Evolutionary conservation across 2,113 vertebrate genomes (phyloP).

Genomic region (Tachysurus fulvidraco): DNA sequence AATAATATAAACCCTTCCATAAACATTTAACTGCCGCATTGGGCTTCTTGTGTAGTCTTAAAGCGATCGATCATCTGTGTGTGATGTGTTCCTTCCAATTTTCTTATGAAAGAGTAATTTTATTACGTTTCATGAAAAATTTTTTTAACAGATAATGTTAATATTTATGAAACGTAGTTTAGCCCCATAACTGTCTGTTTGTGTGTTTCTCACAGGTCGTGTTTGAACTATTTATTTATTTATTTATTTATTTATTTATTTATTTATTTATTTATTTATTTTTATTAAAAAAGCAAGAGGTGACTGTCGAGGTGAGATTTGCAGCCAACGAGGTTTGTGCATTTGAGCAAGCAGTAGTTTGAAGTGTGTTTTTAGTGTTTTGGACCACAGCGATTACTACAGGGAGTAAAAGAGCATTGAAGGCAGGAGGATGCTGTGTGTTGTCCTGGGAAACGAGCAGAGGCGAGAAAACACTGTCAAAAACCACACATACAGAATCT

Average conservation of each 20-base stretch:
- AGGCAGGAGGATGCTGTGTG: neutral
- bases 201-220: neutral
- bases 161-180: neutral
- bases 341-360: neutral
- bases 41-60: neutral
- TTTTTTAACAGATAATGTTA: neutral
- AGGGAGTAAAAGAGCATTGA: neutral
- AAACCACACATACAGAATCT: constrained; percentile 9
- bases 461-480: neutral
- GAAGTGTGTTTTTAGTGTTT: neutral
- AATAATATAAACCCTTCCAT: neutral
- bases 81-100: neutral
- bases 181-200: neutral
- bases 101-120: neutral
- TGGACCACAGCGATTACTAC: neutral
- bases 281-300: too few relatives aligned
- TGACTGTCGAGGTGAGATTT: neutral
- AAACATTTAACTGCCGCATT: neutral
- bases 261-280: neutral
- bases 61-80: neutral
- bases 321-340: neutral
- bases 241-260: neutral
- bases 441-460: constrained; percentile 7
- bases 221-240: neutral
- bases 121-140: neutral